A percentile compares a stretch with the other conserved stretches of the same genome.
Conservation (phyloP, 2,888 invertebrate genomes). For the Ceratothoa steindachneri region DNA sequence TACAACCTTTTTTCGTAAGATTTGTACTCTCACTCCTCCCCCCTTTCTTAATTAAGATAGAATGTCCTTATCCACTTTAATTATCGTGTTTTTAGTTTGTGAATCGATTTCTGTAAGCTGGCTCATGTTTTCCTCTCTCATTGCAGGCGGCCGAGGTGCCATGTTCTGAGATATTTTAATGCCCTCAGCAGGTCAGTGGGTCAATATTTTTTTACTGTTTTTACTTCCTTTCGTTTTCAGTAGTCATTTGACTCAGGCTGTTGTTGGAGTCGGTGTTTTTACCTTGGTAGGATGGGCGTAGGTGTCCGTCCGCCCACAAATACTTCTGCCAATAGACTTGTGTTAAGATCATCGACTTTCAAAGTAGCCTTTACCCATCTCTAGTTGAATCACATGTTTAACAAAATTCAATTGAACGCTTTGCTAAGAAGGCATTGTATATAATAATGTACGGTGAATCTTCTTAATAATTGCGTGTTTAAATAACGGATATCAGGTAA, state of each 20-base stretch:
- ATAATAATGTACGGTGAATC: background rate
- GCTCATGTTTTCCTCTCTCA: slow-evolving; percentile 8
- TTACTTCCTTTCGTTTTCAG: slow-evolving; percentile 17
- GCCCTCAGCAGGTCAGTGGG: slow-evolving; percentile 25
- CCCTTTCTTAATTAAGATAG: no score
- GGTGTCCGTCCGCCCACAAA: background rate
- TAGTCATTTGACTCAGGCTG: background rate
- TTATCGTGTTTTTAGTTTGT: background rate
- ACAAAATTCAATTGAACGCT: background rate
- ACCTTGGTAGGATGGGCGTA: background rate
- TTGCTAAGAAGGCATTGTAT: background rate
- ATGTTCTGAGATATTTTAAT: background rate
- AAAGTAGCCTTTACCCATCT: background rate
- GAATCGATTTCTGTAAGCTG: background rate
- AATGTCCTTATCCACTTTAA: no score
- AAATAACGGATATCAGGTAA: background rate
- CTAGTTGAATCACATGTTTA: background rate
- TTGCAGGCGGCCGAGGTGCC: slow-evolving; percentile 8
- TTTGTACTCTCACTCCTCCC: no score
- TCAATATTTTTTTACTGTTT: slow-evolving; percentile 20
- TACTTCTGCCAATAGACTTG: background rate
- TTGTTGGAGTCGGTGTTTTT: background rate
- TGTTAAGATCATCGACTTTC: background rate
- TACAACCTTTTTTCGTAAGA: no score
- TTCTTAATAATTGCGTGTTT: background rate